Conservation (phyloP, 2,797 vertebrate species). For the Ammospiza maritima region DNA sequence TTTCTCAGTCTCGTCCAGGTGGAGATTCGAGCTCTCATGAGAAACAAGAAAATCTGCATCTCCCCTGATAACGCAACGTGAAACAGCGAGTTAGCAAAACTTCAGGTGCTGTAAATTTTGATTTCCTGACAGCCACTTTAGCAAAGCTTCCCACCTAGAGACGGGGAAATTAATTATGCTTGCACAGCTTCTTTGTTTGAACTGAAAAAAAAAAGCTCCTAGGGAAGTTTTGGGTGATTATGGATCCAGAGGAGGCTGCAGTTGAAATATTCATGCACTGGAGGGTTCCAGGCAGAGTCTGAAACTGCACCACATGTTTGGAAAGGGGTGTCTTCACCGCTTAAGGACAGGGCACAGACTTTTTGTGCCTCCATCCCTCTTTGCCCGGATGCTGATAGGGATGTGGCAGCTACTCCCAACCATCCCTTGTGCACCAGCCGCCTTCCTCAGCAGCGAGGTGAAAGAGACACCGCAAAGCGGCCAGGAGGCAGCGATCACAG, state of each 20-base stretch:
- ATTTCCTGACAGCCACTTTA: conserved; percentile 29
- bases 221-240: neutral
- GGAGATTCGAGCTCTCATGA: neutral
- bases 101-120: conserved; percentile 38
- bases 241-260: neutral
- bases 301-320: neutral
- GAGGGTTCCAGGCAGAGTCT: neutral
- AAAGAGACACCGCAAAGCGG: neutral
- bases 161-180: neutral
- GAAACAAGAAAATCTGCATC: conserved; percentile 4
- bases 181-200: conserved; percentile 14
- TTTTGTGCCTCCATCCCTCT: too few relatives aligned
- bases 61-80: neutral
- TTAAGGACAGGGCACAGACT: neutral
- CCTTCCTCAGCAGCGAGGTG: neutral
- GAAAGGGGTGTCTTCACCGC: neutral
- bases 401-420: neutral
- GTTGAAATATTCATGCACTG: neutral
- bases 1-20: conserved; percentile 15
- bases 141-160: neutral
- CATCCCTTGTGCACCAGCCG: rapidly evolving
- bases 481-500: neutral
- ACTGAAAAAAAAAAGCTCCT: neutral
- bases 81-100: conserved; percentile 26
- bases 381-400: neutral